phyloP scores from a whole-genome alignment of 2,797 vertebrate genomes.

The Tokudaia tokunoshimensis region DNA sequence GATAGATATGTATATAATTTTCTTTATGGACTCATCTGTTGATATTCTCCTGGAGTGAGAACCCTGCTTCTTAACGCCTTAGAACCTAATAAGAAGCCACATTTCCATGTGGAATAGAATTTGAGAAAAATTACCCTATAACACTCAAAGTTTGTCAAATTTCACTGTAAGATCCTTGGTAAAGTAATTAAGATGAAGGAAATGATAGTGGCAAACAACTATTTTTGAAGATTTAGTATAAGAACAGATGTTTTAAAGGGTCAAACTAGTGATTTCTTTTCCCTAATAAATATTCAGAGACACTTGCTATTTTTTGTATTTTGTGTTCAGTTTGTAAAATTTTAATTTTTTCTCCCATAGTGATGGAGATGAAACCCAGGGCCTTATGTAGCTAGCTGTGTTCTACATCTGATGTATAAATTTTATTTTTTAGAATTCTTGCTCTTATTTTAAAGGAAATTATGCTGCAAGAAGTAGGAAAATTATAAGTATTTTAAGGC shows the following conservation, averaged over 20 bases:
- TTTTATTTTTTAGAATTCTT: slow-evolving; percentile 21
- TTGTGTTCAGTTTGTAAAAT: slow-evolving; percentile 22
- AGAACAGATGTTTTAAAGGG: background rate
- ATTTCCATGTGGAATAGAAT: background rate
- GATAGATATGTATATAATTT: too few relatives aligned
- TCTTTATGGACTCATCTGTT: background rate
- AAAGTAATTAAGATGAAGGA: slow-evolving; percentile 48
- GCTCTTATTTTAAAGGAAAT: slow-evolving; percentile 45
- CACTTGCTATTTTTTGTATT: background rate
- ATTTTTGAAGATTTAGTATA: slow-evolving; percentile 41
- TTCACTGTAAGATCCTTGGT: background rate
- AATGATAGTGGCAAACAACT: background rate
- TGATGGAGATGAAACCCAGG: background rate
- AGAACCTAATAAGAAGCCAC: background rate
- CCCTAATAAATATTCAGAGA: too few relatives aligned
- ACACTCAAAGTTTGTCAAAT: background rate
- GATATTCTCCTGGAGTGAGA: background rate
- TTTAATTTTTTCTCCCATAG: background rate
- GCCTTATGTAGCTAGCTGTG: background rate
- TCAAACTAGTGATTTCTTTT: background rate
- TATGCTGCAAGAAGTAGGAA: slow-evolving; percentile 3
- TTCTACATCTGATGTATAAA: background rate
- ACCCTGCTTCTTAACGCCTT: background rate
- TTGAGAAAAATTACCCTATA: background rate
- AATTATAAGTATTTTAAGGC: slow-evolving; percentile 45